Evolutionary conservation across 2,797 vertebrate species (phyloP), one percentile per base, ranked within the genome.

Genomic region (Poeciliopsis gracilis): DNA sequence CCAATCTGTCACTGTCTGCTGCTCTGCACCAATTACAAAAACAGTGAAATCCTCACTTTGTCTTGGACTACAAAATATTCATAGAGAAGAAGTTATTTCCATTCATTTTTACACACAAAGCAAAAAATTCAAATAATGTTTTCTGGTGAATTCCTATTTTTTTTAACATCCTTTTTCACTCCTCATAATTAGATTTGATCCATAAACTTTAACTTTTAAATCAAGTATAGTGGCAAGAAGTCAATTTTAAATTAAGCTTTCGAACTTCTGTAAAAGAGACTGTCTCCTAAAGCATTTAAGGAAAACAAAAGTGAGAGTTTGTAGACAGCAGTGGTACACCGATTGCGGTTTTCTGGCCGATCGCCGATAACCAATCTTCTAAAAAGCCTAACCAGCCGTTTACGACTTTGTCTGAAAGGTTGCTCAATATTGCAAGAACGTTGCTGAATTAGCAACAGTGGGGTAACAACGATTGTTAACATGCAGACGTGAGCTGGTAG

Each of bases 191-290:
- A 83, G 69, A 80, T 77, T 82, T 77, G 69, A 47, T 82, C 1
- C 85, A 86, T 80, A 74, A 36, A 55, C 43, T 71, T 12, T 28
- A 83, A 76, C 45, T 75, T 77, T 75, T 67, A 88, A 88, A 87
- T 79, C 43, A 67, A 61, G 18, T 59, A 53, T 59, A 57, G 47
- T 49, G 67, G 67, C 49, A 80, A 25, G 46, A 51, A 49, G 18
- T 49, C 5, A 2, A 49, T 8, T 1, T 16, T 18, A 12, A 28
- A 75, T 67, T 20, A 49, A 55, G 25, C 0, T n/a, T n/a, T n/a
- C 25, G 11, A 55, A 55, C 25, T 66, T 23, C 12, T 66, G 33
- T 23, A 38, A 66, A 18, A 8, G 2, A 66, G 61, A 36, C 18
- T 11, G 61, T 23, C 36, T 38, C 33, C 33, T 38, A 38, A 38